A percentile compares a stretch with the other conserved stretches of the same genome.
These are phyloP conservation scores for Elachura formosa DNA, from an alignment of 2,113 vertebrate genomes.

Conservation along the genomic window DNA sequence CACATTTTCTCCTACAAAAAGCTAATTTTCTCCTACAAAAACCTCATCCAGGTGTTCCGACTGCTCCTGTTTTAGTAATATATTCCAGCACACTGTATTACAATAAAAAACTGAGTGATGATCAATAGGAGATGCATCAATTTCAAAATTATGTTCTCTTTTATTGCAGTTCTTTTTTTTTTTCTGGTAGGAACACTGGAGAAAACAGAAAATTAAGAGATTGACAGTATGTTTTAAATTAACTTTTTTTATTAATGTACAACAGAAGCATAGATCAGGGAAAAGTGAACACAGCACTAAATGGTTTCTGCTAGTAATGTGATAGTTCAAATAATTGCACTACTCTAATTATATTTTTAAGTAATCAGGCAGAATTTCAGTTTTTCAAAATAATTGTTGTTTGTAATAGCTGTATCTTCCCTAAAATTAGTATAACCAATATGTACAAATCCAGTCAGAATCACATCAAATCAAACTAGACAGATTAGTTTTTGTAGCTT, in stretches of 20 bases:
- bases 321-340: background rate
- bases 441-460: background rate
- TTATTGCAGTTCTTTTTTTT: background rate
- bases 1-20: no score
- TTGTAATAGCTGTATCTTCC: fast-evolving
- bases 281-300: background rate
- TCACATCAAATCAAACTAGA: background rate
- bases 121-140: background rate
- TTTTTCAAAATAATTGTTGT: background rate
- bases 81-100: background rate
- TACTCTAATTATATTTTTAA: background rate
- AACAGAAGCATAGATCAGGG: background rate
- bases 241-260: background rate
- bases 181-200: background rate
- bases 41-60: background rate
- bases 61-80: background rate
- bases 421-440: background rate
- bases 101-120: background rate
- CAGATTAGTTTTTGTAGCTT: background rate
- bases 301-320: background rate
- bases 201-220: background rate
- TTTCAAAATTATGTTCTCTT: background rate
- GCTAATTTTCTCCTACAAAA: background rate
- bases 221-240: background rate
- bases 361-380: background rate